Conservation (phyloP, 1,140 invertebrate genomes). For the Pseudomyrmex concolor region DNA sequence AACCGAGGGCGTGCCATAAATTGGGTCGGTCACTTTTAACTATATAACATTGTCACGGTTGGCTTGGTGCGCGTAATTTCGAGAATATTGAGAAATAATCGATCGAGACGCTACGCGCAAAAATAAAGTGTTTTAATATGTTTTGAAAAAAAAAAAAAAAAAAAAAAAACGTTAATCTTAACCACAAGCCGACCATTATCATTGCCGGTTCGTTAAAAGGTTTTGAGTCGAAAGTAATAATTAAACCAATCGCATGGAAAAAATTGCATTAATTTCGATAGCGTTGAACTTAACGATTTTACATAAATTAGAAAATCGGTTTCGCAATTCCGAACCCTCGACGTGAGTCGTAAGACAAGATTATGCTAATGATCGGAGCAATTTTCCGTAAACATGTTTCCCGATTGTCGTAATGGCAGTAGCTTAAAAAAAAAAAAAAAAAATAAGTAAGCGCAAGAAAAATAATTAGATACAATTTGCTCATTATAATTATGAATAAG, state of each 20-base stretch:
- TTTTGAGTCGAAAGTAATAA: constrained; percentile 47
- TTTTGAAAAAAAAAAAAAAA: not conserved
- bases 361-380: constrained; percentile 23
- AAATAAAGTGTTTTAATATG: not conserved
- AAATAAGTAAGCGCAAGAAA: not conserved
- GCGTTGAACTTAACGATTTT: constrained; percentile 21
- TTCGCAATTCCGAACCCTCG: constrained; percentile 1
- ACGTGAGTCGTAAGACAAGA: constrained; percentile 15
- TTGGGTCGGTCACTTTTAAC: constrained; percentile 40
- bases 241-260: constrained; percentile 21
- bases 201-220: not conserved
- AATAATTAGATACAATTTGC: not conserved
- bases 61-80: constrained; percentile 56
- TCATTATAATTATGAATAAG: not conserved
- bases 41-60: constrained; percentile 57
- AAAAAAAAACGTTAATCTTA: constrained; percentile 1
- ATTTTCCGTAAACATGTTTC: constrained; percentile 36
- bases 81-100: constrained; percentile 61
- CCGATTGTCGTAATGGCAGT: constrained; percentile 1
- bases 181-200: constrained; percentile 13
- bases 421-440: too few relatives aligned
- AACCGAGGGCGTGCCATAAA: constrained; percentile 44
- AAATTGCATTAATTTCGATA: not conserved
- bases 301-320: constrained; percentile 40
- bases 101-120: constrained; percentile 5